Evolutionary conservation across 2,797 vertebrate genomes (phyloP).

Genomic region (Chaetophractus vellerosus): DNA sequence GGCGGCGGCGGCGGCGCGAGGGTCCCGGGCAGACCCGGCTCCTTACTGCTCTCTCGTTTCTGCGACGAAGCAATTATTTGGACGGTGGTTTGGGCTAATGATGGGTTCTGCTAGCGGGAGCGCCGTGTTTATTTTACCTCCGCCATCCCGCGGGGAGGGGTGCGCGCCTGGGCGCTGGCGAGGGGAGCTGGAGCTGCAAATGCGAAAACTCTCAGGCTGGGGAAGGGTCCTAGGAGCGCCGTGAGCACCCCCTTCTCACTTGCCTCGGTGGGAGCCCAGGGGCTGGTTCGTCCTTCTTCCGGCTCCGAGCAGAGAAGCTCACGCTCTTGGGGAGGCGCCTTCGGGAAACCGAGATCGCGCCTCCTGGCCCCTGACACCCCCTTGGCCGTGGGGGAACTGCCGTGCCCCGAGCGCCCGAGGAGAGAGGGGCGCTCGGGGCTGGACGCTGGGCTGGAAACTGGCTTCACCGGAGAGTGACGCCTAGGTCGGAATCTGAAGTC

Average conservation of each 20-base stretch:
- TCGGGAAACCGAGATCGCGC: neutral
- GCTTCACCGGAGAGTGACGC: neutral
- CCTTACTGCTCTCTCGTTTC: neutral
- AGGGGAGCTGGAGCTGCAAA: neutral
- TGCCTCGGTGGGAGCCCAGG: neutral
- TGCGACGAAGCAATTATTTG: neutral
- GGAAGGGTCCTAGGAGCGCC: neutral
- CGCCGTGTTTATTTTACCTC: conserved; percentile 2
- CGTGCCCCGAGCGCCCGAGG: neutral
- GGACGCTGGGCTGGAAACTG: neutral
- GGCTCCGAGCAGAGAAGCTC: neutral
- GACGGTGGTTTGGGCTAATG: conserved; percentile 35
- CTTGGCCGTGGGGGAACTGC: neutral
- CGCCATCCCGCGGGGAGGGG: neutral
- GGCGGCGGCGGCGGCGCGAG: neutral
- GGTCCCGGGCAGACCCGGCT: neutral
- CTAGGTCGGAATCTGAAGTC: neutral
- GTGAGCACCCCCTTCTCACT: neutral
- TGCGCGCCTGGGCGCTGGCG: fast-evolving
- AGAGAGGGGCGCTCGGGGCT: neutral
- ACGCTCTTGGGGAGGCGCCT: neutral
- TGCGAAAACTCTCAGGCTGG: neutral
- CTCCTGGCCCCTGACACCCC: neutral
- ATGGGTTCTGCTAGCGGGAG: neutral
- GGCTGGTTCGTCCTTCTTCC: neutral